Evolutionary conservation across 2,797 vertebrate species (phyloP), one percentile per base, ranked within the genome.

Genomic region (Otolemur crassicaudatus): DNA sequence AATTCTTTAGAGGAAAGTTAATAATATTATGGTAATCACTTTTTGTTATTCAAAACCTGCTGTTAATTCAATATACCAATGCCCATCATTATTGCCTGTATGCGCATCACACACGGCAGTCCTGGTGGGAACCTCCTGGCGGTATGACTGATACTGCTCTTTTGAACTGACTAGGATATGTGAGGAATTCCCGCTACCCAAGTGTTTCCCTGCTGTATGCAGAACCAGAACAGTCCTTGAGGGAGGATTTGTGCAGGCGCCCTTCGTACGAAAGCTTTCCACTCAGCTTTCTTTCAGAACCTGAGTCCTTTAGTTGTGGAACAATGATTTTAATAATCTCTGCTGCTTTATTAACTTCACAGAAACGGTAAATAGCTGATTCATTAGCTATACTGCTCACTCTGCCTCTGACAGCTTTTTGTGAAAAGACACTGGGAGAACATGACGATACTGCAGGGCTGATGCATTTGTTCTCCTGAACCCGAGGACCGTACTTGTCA

Each of bases 1-100:
- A 17, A 58, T 73, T 67, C 23, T 88, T 80, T 56, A 75, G 25
- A 94, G 83, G 77, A 84, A 70, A 95, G 75, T 67, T 67, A 56
- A 13, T 60, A 37, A 61, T 95, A 60, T 46, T 70, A 60, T 70
- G 29, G 10, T 40, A 65, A 69, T 75, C 40, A 53, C 10, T 40
- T 87, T 80, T 60, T 10, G 7, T 83, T 53, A 73, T 82, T 69
- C 22, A 87, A 70, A 80, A 70, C 49, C 16, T 87, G 23, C 16
- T 77, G 69, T 86, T 70, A 80, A 63, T 87, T 95, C 60, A 16
- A 0, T 76, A 58, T 63, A 70, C 22, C 43, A 65, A 31, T 75
- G 37, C 8, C 43, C n/a, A 25, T 53, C 56, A 19, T 69, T 82
- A 91, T 46, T 87, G 61, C 73, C 37, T 31, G 43, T 13, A 12